Percentiles rank a stretch among this genome's conserved stretches.
Evolutionary conservation across 2,797 vertebrate species (phyloP).

Genomic region (Tauraco hartlaubi): DNA sequence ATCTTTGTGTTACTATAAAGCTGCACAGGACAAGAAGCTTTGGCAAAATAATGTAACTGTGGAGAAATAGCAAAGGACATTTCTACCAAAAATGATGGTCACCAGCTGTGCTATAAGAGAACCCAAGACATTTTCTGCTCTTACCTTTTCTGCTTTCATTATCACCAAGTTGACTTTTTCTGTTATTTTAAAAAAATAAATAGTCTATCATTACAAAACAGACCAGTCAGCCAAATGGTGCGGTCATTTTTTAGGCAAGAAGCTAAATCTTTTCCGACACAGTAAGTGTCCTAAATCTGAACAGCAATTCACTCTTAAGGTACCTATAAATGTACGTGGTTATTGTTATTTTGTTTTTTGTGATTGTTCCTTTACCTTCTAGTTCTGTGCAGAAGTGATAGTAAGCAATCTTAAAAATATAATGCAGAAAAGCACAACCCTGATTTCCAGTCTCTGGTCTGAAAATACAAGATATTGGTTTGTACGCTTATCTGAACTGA

Average conservation of each 20-base stretch:
- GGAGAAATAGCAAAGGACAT: background rate
- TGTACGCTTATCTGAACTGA: background rate
- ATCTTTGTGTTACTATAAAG: background rate
- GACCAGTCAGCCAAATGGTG: background rate
- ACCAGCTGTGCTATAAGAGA: background rate
- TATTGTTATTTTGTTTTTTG: background rate
- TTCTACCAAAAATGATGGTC: background rate
- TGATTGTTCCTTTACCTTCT: background rate
- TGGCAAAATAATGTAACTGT: background rate
- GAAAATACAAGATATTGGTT: background rate
- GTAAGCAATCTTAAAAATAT: background rate
- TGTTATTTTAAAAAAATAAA: background rate
- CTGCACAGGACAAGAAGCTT: background rate
- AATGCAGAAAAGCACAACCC: background rate
- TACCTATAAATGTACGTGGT: background rate
- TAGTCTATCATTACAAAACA: background rate
- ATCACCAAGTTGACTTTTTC: background rate
- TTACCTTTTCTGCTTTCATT: constrained; percentile 18
- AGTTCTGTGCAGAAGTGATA: background rate
- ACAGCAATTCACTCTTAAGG: background rate
- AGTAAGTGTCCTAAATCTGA: background rate
- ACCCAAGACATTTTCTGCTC: background rate
- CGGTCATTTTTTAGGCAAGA: background rate
- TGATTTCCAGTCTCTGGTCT: background rate
- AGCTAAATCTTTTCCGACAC: background rate